phyloP scores from a whole-genome alignment of 2,888 invertebrate genomes.

The Amphipoea oculea region DNA sequence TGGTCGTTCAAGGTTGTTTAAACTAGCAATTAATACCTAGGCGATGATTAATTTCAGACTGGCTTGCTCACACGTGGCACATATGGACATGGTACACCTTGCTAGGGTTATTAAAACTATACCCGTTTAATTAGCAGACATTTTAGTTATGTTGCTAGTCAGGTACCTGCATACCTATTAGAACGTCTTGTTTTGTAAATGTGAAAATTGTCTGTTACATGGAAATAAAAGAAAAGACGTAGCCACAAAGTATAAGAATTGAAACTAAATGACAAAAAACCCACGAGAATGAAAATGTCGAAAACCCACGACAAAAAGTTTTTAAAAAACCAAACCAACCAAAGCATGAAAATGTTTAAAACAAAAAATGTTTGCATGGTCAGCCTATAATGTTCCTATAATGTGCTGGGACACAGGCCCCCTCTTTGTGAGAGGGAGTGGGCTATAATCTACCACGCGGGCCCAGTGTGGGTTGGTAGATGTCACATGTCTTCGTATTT shows the following conservation, averaged over 20 bases:
- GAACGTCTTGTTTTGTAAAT: neutral
- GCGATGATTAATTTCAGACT: slow-evolving; percentile 50
- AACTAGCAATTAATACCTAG: slow-evolving; percentile 59
- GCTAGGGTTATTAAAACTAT: slow-evolving; percentile 46
- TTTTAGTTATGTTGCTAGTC: neutral
- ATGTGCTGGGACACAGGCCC: too few relatives aligned
- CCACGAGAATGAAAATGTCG: neutral
- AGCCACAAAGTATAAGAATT: neutral
- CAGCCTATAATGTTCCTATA: too few relatives aligned
- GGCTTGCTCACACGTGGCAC: slow-evolving; percentile 43
- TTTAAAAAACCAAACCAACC: neutral
- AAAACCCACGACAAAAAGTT: neutral
- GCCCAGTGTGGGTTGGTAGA: too few relatives aligned
- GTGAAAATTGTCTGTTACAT: neutral
- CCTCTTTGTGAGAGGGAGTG: too few relatives aligned
- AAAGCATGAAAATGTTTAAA: neutral
- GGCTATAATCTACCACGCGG: too few relatives aligned
- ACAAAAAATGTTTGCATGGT: neutral
- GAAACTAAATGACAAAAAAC: neutral
- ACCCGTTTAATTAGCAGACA: slow-evolving; percentile 28
- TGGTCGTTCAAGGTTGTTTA: slow-evolving; percentile 53
- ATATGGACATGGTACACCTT: slow-evolving; percentile 5
- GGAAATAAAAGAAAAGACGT: neutral
- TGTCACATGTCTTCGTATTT: too few relatives aligned
- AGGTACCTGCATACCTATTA: neutral